phyloP scores from a whole-genome alignment of 2,113 vertebrate species.

The Alligator mississippiensis region DNA sequence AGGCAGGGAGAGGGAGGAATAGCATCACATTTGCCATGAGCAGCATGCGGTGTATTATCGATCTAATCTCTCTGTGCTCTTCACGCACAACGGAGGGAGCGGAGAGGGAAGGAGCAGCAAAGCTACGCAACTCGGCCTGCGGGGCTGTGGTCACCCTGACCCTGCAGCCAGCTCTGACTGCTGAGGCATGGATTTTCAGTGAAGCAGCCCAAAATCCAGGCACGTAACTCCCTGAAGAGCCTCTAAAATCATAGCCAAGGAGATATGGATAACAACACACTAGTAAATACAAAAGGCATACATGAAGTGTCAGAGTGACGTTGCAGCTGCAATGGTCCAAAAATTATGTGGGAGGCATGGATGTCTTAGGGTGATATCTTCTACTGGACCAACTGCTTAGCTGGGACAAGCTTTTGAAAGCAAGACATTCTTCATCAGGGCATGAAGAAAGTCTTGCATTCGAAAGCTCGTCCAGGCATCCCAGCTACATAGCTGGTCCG shows the following conservation, averaged over 20 bases:
- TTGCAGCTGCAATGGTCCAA: too few species aligned
- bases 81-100: fast-evolving
- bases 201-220: neutral
- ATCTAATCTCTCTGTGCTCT: neutral
- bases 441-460: too few species aligned
- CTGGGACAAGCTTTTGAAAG: too few species aligned
- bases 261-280: neutral
- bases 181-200: neutral
- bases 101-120: neutral
- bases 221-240: neutral
- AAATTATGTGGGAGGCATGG: too few species aligned
- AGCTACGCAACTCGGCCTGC: neutral
- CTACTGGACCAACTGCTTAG: too few species aligned
- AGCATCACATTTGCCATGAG: neutral
- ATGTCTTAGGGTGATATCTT: too few species aligned
- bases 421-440: too few species aligned
- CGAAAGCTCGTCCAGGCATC: too few species aligned
- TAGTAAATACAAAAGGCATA: neutral
- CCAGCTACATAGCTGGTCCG: too few species aligned
- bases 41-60: neutral
- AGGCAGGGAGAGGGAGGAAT: neutral
- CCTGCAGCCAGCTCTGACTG: neutral
- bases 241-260: neutral
- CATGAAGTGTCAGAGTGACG: too few species aligned
- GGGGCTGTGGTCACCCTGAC: neutral